These are phyloP conservation scores for Stenichneumon culpator DNA, from an alignment of 2,888 invertebrate genomes.

Conservation along the genomic window DNA sequence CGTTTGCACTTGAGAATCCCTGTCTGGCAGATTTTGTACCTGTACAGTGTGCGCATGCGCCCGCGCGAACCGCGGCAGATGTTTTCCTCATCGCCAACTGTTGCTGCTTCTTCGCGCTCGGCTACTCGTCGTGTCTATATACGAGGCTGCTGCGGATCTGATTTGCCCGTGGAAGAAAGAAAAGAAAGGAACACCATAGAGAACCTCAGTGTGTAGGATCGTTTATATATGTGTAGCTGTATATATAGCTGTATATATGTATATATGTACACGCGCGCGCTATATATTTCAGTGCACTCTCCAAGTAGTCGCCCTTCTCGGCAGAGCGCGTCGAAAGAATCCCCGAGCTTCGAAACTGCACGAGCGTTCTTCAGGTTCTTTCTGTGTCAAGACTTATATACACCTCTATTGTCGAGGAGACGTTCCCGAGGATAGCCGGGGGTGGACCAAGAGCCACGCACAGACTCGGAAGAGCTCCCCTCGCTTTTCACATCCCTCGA, in stretches of 20 bases:
- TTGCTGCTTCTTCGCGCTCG: conserved; percentile 76
- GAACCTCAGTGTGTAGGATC: conserved; percentile 36
- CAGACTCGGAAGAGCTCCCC: background rate
- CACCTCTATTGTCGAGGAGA: conserved; percentile 28
- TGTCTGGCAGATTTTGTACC: conserved; percentile 79
- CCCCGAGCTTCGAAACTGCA: conserved; percentile 60
- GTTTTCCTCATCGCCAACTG: conserved; percentile 83
- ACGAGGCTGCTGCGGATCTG: conserved; percentile 76
- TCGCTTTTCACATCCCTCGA: background rate
- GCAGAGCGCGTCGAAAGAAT: conserved; percentile 53
- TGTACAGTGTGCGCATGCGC: conserved; percentile 78
- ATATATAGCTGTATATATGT: conserved; percentile 7
- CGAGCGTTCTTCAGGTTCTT: conserved; percentile 55
- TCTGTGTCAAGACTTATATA: conserved; percentile 31
- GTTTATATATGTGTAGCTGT: conserved; percentile 11
- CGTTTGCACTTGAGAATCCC: conserved; percentile 79
- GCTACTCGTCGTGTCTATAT: conserved; percentile 28
- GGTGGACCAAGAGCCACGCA: background rate
- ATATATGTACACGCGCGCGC: background rate
- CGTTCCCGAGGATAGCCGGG: conserved; percentile 19
- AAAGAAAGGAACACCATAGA: conserved; percentile 66
- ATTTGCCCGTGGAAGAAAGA: conserved; percentile 76
- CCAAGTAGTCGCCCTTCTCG: conserved; percentile 47
- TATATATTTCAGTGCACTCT: conserved; percentile 49
- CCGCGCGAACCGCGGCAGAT: conserved; percentile 80